A percentile compares a stretch with the other conserved stretches of the same genome.
Evolutionary conservation across 2,888 invertebrate species (phyloP).

Genomic region (Andrena praecox): DNA sequence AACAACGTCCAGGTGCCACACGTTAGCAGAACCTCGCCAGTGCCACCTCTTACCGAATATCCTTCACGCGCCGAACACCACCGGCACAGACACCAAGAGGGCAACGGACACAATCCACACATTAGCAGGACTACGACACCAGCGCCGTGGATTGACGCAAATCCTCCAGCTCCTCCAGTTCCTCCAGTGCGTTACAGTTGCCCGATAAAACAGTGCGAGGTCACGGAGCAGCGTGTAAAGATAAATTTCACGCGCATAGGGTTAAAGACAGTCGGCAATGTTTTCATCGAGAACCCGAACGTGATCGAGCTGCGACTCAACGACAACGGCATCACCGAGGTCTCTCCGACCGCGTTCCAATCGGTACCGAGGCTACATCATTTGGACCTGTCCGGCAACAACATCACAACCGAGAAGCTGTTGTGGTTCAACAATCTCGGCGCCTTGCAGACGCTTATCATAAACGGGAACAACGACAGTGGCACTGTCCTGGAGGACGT

Average conservation of each 20-base stretch:
- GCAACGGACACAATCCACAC: background rate
- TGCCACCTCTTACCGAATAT: too few relatives aligned
- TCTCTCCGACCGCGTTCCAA: conserved; percentile 40
- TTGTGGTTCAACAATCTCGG: background rate
- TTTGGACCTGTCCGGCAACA: conserved; percentile 17
- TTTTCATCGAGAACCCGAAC: conserved; percentile 6
- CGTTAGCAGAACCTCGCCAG: background rate
- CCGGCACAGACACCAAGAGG: too few relatives aligned
- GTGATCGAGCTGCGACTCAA: conserved; percentile 29
- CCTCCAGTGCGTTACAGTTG: background rate
- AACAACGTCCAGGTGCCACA: background rate
- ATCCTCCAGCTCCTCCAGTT: too few relatives aligned
- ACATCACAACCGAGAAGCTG: background rate
- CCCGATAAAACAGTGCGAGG: background rate
- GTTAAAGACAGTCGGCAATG: conserved; percentile 6
- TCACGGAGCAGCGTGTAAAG: background rate
- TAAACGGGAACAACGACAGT: background rate
- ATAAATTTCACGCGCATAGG: conserved; percentile 24
- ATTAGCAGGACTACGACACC: background rate
- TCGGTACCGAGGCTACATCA: background rate
- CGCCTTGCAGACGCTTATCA: background rate
- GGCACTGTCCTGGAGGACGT: accelerated
- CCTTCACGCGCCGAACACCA: too few relatives aligned
- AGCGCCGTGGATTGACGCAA: background rate
- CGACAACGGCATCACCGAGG: conserved; percentile 41